Conservation (phyloP, 30 jellyfish, hydroid and myxozoan genomes). For the Catostylus mosaicus region DNA sequence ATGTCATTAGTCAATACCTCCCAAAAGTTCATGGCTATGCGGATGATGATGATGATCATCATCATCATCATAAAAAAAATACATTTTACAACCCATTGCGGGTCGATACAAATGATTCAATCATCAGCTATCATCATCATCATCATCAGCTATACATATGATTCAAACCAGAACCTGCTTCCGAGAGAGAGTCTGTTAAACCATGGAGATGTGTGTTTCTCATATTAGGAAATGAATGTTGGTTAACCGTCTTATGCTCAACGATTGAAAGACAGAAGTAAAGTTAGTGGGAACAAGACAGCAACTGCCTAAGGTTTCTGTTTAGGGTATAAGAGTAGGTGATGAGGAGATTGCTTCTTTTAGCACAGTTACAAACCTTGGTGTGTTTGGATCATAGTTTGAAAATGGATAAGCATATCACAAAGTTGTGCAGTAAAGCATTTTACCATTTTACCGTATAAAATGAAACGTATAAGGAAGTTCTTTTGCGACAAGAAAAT, state of each 20-base stretch:
- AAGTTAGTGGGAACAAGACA: no score
- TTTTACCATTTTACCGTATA: no score
- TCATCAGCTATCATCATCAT: no score
- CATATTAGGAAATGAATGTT: slow-evolving; percentile 35
- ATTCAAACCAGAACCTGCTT: slow-evolving; percentile 60
- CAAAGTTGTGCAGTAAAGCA: slow-evolving; percentile 33
- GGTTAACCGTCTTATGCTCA: slow-evolving; percentile 41
- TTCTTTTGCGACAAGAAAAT: slow-evolving; percentile 40
- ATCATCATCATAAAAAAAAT: no score
- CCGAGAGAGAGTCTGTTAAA: no score
- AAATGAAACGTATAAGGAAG: slow-evolving; percentile 38
- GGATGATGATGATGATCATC: no score
- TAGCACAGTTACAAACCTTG: slow-evolving; percentile 30
- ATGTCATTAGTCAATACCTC: slow-evolving; percentile 64
- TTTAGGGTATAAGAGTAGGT: slow-evolving; percentile 41
- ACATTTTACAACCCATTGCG: no score
- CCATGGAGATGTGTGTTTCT: no score
- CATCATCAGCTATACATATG: slow-evolving; percentile 65
- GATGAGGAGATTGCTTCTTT: slow-evolving; percentile 42
- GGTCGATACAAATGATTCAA: no score
- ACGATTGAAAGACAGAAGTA: slow-evolving; percentile 49
- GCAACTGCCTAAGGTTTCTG: slow-evolving; percentile 19
- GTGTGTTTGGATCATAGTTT: slow-evolving; percentile 9
- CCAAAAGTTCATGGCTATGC: slow-evolving; percentile 77
- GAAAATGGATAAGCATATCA: slow-evolving; percentile 32